A percentile compares a stretch with the other conserved stretches of the same genome.
These are phyloP conservation scores for Sparidentex hasta DNA, from an alignment of 2,797 vertebrate species.

Conservation along the genomic window DNA sequence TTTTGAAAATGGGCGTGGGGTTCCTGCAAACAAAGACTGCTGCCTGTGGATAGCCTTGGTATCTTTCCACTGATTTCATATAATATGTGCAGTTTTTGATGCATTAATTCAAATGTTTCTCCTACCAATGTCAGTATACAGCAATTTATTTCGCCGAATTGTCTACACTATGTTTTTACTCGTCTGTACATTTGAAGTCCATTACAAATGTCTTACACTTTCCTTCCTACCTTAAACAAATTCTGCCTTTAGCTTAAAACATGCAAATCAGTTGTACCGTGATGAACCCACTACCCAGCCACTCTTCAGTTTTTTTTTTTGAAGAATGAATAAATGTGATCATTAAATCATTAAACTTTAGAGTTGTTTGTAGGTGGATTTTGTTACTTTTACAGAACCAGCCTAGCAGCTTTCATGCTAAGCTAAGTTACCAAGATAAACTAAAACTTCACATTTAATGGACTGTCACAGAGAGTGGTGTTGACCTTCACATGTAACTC, in stretches of 20 bases:
- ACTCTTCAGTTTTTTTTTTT: neutral
- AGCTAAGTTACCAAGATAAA: neutral
- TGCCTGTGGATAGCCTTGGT: constrained; percentile 23
- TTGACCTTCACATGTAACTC: neutral
- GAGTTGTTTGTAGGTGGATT: neutral
- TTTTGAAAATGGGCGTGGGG: constrained; percentile 31
- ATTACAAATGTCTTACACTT: neutral
- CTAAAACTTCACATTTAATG: neutral
- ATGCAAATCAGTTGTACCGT: constrained; percentile 1
- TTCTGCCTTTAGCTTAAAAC: neutral
- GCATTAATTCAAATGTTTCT: neutral
- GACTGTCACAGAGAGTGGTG: neutral
- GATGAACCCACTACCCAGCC: constrained; percentile 12
- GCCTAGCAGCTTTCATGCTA: neutral
- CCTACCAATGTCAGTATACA: neutral
- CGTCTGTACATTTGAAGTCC: neutral
- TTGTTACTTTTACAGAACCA: neutral
- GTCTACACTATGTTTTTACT: neutral
- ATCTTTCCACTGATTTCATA: constrained; percentile 21
- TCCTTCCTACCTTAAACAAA: neutral
- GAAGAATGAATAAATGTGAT: neutral
- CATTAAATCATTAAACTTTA: neutral
- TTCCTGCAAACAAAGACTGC: constrained; percentile 31
- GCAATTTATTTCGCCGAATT: neutral
- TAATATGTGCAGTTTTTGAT: constrained; percentile 22